A percentile compares a stretch with the other conserved stretches of the same genome.
phyloP scores from a whole-genome alignment of 35 echinoderm and acorn worm genomes.

The Heliocidaris tuberculata region DNA sequence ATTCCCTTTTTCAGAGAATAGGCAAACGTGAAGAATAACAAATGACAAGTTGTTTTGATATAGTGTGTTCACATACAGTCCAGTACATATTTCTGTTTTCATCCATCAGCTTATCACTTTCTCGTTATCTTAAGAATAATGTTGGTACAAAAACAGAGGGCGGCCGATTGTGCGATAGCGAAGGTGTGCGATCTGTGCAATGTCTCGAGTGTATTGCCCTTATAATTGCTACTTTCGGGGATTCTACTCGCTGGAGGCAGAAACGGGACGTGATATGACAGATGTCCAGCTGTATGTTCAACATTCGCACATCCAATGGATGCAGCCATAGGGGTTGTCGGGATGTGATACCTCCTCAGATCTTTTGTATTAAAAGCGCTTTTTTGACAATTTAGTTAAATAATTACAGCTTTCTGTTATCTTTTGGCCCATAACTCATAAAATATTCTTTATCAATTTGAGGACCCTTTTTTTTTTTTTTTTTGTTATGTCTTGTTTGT shows the following conservation, averaged over 20 bases:
- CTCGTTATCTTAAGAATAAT: too few relatives aligned
- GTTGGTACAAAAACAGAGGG: too few relatives aligned
- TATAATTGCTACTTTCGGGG: background rate
- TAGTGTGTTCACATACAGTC: too few relatives aligned
- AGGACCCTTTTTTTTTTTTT: background rate
- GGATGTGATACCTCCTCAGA: background rate
- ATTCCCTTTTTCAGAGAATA: too few relatives aligned
- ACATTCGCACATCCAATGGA: background rate
- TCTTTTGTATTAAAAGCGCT: background rate
- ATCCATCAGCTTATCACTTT: too few relatives aligned
- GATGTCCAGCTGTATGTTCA: conserved; percentile 9
- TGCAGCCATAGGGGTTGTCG: background rate
- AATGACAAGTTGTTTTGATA: too few relatives aligned
- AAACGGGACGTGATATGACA: background rate
- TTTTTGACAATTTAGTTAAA: too few relatives aligned
- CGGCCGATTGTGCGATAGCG: too few relatives aligned
- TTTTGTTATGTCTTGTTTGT: too few relatives aligned
- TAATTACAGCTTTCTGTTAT: background rate
- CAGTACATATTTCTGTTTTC: too few relatives aligned
- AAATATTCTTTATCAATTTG: too few relatives aligned
- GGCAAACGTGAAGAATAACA: too few relatives aligned
- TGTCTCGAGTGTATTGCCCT: background rate
- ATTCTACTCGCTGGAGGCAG: background rate
- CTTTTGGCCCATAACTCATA: background rate
- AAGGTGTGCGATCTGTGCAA: background rate